Evolutionary conservation across 2,888 invertebrate genomes (phyloP).

Genomic region (Coremacera marginata): DNA sequence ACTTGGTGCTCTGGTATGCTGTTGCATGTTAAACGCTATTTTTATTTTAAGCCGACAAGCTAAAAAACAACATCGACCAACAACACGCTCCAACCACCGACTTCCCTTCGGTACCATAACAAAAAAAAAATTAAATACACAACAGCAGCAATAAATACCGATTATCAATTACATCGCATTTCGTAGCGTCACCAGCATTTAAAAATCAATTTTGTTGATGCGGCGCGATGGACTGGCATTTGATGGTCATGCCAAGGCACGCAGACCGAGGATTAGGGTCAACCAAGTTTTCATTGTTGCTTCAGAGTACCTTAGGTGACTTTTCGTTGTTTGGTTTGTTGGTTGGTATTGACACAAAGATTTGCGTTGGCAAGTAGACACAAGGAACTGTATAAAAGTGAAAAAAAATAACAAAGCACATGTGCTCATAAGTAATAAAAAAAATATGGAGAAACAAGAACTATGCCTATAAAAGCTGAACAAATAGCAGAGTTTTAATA

Average conservation of each 20-base stretch:
- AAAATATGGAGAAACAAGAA: no score
- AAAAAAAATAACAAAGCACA: not conserved
- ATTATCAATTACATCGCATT: slow-evolving; percentile 44
- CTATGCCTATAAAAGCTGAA: no score
- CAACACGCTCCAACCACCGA: not conserved
- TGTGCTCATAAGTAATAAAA: not conserved
- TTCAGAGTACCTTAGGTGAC: not conserved
- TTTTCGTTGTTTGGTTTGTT: not conserved
- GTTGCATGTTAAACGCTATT: slow-evolving; percentile 27
- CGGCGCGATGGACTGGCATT: not conserved
- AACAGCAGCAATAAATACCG: slow-evolving; percentile 10
- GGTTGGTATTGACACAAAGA: slow-evolving; percentile 3
- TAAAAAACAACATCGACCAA: not conserved
- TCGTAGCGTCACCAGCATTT: slow-evolving; percentile 22
- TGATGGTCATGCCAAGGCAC: not conserved
- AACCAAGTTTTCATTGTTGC: slow-evolving; percentile 2
- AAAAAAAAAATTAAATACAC: not conserved
- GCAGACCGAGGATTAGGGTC: not conserved
- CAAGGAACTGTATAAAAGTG: not conserved
- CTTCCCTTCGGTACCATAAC: not conserved
- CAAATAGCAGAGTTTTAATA: no score
- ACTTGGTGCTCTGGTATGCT: not conserved
- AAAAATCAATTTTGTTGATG: slow-evolving; percentile 26
- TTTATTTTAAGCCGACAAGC: not conserved
- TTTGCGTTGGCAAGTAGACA: not conserved